Percentiles rank a stretch among this genome's conserved stretches.
Evolutionary conservation across 2,797 vertebrate genomes (phyloP).

Genomic region (Oreortyx pictus): DNA sequence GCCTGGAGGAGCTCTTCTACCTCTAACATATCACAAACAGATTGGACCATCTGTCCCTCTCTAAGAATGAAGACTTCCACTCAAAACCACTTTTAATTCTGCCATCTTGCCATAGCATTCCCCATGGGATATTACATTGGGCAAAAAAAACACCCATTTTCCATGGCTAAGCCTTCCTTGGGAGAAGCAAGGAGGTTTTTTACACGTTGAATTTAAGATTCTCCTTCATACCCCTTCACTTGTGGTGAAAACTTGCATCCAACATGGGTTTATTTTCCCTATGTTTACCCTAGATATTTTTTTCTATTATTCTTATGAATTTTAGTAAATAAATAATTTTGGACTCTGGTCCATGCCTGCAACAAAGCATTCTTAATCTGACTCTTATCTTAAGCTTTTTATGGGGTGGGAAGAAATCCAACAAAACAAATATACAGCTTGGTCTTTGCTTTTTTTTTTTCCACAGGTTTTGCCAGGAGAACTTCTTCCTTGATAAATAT

Average conservation of each 20-base stretch:
- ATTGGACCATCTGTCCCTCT: background rate
- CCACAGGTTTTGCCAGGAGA: slow-evolving; percentile 84
- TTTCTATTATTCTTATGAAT: background rate
- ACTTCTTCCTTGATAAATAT: slow-evolving; percentile 81
- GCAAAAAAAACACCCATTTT: too few relatives aligned
- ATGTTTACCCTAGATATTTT: background rate
- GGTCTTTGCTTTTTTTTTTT: background rate
- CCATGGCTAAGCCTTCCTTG: background rate
- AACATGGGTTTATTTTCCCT: background rate
- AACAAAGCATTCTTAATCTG: background rate
- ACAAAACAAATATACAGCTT: background rate
- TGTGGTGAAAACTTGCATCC: background rate
- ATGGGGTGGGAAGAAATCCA: background rate
- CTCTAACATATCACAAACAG: background rate
- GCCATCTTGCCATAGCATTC: too few relatives aligned
- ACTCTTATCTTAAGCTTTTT: background rate
- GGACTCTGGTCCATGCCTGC: background rate
- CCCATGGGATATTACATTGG: background rate
- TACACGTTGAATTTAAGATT: background rate
- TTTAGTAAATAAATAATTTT: background rate
- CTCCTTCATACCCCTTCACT: background rate
- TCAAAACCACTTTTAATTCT: background rate
- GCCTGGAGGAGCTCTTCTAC: background rate
- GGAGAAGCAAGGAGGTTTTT: too few relatives aligned
- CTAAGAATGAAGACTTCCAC: background rate